Base-by-base conservation (phyloP, 2,797 vertebrate genomes). In the Podarcis siculus region DNA sequence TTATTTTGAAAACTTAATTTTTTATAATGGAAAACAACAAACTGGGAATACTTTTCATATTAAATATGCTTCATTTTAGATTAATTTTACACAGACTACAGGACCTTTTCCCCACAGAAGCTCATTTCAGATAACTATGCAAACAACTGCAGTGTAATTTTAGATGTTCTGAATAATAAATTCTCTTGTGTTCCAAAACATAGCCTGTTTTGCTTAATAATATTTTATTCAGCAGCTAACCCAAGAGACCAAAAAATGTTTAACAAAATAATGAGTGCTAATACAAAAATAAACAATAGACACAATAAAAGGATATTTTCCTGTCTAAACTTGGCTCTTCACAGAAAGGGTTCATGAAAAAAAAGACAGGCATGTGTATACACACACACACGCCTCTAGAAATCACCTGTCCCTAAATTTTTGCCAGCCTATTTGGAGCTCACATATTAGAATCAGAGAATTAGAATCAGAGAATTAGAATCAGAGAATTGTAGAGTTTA, bases 211-310 rank as follows among this genome's bases (percentile, higher is more conserved):
- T n/a, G 13, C 79, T 81, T 82, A 87, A 81, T 82, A 75, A 75
- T 87, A 82, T 87, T 87, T 87, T 87, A 87, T 87, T 81, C 86
- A 87, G 30, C 35, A 64, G 27, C 49, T 39, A 64, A 81, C 86
- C 79, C 69, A 42, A 64, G 86, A 82, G 86, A 86, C 13, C 73
- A 17, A 80, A 72, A 81, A 32, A 64, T 42, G 35, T 75, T 87
- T 75, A 81, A 75, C 49, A 73, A 75, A 81, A 75, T 73, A 32
- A 81, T 72, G 79, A 81, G 69, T 64, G 37, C 19, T 75, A 75
- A 72, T 55, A 75, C 67, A 75, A 87, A 15, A 87, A 75, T 87
- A 82, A 73, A 82, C 35, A n/a, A 45, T 64, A 64, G 55, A 75
- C 37, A 81, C 64, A 87, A 81, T 79, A 86, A 87, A 55, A 72